Conservation (phyloP, 2,888 invertebrate species). For the Ypsolopha sequella region DNA sequence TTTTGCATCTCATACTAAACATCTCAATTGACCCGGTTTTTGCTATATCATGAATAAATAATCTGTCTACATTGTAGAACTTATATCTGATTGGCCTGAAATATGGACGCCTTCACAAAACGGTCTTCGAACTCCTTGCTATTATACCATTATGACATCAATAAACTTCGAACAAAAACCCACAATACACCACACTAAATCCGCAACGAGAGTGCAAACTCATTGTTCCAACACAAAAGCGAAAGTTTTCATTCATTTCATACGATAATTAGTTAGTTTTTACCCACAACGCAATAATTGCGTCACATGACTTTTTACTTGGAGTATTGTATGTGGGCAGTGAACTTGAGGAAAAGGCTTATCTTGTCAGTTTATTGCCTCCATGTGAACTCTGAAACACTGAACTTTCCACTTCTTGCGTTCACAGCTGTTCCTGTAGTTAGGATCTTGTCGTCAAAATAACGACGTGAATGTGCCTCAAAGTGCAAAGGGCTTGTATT, state of each 20-base stretch:
- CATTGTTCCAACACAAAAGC: constrained; percentile 66
- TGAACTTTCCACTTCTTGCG: background rate
- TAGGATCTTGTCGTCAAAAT: no score
- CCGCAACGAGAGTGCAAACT: constrained; percentile 37
- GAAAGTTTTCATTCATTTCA: constrained; percentile 58
- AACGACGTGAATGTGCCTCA: no score
- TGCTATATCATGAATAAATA: no score
- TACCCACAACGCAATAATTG: constrained; percentile 39
- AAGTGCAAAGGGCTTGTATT: no score
- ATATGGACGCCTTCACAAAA: no score
- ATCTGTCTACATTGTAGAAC: no score
- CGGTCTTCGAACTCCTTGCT: background rate
- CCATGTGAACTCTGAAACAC: constrained; percentile 1
- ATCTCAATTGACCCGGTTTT: no score
- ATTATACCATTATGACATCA: background rate
- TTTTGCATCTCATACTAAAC: no score
- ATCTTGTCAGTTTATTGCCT: background rate
- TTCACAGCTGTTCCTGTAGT: no score
- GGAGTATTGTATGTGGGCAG: constrained; percentile 34
- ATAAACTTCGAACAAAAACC: constrained; percentile 1
- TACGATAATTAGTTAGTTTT: constrained; percentile 63
- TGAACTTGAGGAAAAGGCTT: constrained; percentile 27
- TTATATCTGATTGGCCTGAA: no score
- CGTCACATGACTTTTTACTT: constrained; percentile 57
- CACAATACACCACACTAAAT: constrained; percentile 9